Evolutionary conservation across 1,140 invertebrate genomes (phyloP).

Genomic region (Phymorhynchus buccinoides): DNA sequence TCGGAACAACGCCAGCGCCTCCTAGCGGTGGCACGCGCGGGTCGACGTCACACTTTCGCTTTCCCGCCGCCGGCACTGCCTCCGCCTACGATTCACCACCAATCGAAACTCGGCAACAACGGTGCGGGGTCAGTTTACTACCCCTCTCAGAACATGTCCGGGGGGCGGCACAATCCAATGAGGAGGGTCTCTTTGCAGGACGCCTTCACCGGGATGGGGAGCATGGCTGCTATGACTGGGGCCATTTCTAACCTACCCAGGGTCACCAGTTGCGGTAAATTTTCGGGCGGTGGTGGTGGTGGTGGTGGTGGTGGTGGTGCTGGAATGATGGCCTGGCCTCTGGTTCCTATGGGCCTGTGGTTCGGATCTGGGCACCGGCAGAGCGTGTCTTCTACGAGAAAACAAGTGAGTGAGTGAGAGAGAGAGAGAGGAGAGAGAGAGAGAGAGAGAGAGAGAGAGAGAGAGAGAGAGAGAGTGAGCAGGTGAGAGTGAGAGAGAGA

Average conservation of each 20-base stretch:
- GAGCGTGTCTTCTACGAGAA: slow-evolving; percentile 13
- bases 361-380: background rate
- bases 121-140: slow-evolving; percentile 12
- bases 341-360: background rate
- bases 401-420: background rate
- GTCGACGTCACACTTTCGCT: background rate
- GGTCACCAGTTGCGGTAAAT: slow-evolving; percentile 23
- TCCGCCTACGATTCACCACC: no score
- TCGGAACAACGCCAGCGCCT: slow-evolving; percentile 29
- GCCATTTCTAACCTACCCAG: slow-evolving; percentile 28
- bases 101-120: no score
- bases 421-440: no score
- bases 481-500: background rate
- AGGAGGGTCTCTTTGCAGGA: slow-evolving; percentile 44
- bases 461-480: background rate
- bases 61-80: no score
- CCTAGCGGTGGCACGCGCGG: slow-evolving; percentile 18
- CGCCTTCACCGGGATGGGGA: slow-evolving; percentile 32
- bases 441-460: no score
- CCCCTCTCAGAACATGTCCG: slow-evolving; percentile 6
- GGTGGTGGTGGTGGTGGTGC: background rate
- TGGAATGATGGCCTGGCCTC: background rate
- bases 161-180: background rate
- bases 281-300: slow-evolving; percentile 31
- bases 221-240: slow-evolving; percentile 21